phyloP scores from a whole-genome alignment of 1,140 invertebrate genomes.

The Daktulosphaira vitifoliae region DNA sequence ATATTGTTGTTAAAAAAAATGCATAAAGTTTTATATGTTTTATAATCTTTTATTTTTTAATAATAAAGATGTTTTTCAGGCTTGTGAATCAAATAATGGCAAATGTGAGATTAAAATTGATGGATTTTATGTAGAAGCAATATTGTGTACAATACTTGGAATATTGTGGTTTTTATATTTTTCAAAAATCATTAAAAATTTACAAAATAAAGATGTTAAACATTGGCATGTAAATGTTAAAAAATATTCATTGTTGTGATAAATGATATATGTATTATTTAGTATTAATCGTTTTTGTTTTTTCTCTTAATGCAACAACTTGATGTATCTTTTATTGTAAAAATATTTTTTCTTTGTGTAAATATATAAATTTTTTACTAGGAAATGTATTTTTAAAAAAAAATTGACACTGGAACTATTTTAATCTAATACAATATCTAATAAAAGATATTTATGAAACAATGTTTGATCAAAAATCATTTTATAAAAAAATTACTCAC shows the following conservation, averaged over 20 bases:
- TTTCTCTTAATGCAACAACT: too few relatives aligned
- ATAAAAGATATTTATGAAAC: too few relatives aligned
- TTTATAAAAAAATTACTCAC: too few relatives aligned
- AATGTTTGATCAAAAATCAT: too few relatives aligned
- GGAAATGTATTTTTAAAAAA: too few relatives aligned
- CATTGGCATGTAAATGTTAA: conserved; percentile 26
- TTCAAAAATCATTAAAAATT: conserved; percentile 12
- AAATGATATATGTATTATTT: not conserved
- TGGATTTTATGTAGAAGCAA: conserved; percentile 86
- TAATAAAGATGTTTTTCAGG: not conserved
- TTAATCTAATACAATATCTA: too few relatives aligned
- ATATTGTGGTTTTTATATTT: conserved; percentile 57
- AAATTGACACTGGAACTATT: too few relatives aligned
- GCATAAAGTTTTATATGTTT: too few relatives aligned
- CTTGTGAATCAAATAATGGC: conserved; percentile 16
- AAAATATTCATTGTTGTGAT: conserved; percentile 10
- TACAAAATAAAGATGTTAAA: conserved; percentile 16
- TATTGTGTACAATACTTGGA: conserved; percentile 72
- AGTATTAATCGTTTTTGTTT: conserved; percentile 12
- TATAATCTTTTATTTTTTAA: not conserved
- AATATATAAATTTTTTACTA: too few relatives aligned
- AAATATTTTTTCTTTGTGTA: too few relatives aligned
- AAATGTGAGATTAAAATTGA: conserved; percentile 64
- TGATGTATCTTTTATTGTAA: not conserved
- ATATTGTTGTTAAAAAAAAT: not conserved